Evolutionary conservation across 2,888 invertebrate species (phyloP), one percentile per base, ranked within the genome.

Genomic region (Caenorhabditis panamensis): DNA sequence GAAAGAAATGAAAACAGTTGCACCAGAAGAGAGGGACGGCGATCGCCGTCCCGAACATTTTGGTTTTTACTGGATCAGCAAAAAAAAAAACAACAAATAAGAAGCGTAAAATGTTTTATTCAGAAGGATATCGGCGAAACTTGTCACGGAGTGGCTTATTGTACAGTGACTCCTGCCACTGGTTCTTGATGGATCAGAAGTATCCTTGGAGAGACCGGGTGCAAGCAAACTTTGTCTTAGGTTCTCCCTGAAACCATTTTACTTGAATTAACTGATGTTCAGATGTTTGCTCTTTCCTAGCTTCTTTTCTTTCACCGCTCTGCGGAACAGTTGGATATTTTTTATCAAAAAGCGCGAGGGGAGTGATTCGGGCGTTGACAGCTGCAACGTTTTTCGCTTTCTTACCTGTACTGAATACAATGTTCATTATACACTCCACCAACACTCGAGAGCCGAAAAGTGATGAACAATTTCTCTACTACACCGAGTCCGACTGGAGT

Each of bases 401-500:
- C 1, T 41, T 72, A 8, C 79, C 82, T 13, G 41, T 79, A 2
- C 11, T 69, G 0, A 72, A 67, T 16, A 79, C 76, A 26, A 77
- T 79, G 54, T 37, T 59, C 22, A 77, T 79, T n/a, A 79, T 82
- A 24, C 77, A 82, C 41, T 66, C 76, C 1, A 72, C 82, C 1
- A 82, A 82, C 26, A 79, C 72, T 3, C 41, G 73, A 58, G 76
- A 63, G n/a, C 67, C 79, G 8, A 63, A 67, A 63, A 79, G 69
- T 49, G 73, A 71, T 31, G 79, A 75, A 31, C 75, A 82, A 18
- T 28, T 68, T 41, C 41, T 84, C 18, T 66, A 82, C n/a, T 84
- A 75, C 47, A 64, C 77, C 0, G 84, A 84, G 49, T 66, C 82
- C 4, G 82, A 82, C 56, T 84, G 84, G 84, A 84, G 84, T 51